phyloP scores from a whole-genome alignment of 2,888 invertebrate species.

The Imbricaverruca yamaguchii region DNA sequence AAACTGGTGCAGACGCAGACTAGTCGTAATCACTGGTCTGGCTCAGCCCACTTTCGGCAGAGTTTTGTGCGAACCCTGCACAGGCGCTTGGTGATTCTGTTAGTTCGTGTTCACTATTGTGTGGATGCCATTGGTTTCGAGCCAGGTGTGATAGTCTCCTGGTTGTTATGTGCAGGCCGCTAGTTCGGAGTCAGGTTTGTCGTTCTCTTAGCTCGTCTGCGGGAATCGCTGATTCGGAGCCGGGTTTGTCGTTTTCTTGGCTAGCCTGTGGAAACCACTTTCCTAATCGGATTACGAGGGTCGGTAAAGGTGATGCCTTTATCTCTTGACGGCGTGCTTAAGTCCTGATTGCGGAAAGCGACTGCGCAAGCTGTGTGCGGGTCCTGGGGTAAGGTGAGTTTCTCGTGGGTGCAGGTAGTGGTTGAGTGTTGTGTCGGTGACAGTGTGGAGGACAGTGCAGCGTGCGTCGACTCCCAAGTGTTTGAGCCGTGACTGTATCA shows the following conservation, averaged over 20 bases:
- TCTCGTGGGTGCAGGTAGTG: not conserved
- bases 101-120: too few relatives aligned
- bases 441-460: not conserved
- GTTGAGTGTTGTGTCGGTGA: not conserved
- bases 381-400: not conserved
- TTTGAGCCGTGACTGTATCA: not conserved
- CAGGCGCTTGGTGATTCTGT: too few relatives aligned
- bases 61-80: too few relatives aligned
- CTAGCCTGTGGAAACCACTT: too few relatives aligned
- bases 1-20: too few relatives aligned
- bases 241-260: not conserved
- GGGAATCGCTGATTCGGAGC: not conserved
- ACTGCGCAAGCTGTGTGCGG: not conserved
- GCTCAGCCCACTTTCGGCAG: too few relatives aligned
- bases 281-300: not conserved
- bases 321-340: not conserved
- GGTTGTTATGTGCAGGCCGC: too few relatives aligned
- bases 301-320: not conserved
- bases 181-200: too few relatives aligned
- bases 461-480: not conserved
- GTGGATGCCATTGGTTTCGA: too few relatives aligned
- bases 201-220: too few relatives aligned
- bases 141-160: too few relatives aligned
- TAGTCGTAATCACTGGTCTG: too few relatives aligned
- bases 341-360: not conserved